Percentiles rank a stretch among this genome's conserved stretches.
These are phyloP conservation scores for Pluvianellus socialis DNA, from an alignment of 2,113 vertebrate species.

Conservation along the genomic window DNA sequence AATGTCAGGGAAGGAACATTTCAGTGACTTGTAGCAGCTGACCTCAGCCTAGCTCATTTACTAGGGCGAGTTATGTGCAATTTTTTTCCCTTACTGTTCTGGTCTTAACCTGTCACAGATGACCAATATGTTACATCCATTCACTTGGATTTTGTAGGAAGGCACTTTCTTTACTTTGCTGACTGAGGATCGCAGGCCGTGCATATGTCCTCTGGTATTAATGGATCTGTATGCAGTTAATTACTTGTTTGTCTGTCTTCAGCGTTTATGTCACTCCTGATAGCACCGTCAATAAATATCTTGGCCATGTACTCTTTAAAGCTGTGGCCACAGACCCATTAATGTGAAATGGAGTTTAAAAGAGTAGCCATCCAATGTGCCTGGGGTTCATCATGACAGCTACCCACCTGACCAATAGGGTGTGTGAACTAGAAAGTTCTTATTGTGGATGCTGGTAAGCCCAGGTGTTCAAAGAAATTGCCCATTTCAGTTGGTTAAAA, in stretches of 20 bases:
- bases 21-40: not conserved
- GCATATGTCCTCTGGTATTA: not conserved
- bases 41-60: not conserved
- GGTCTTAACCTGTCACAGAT: not conserved
- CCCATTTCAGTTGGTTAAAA: not conserved
- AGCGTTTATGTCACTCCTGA: not conserved
- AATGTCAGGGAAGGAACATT: not conserved
- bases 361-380: not conserved
- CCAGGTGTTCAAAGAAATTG: not conserved
- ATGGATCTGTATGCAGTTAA: not conserved
- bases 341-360: not conserved
- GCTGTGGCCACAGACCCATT: not conserved
- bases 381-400: not conserved
- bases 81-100: not conserved
- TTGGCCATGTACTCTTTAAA: not conserved
- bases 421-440: not conserved
- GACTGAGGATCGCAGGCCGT: not conserved
- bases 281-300: not conserved
- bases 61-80: not conserved
- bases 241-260: not conserved
- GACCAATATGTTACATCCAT: not conserved
- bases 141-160: not conserved
- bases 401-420: not conserved
- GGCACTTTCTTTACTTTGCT: not conserved
- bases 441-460: not conserved